phyloP scores from a whole-genome alignment of 2,113 vertebrate species.

The Passer domesticus region DNA sequence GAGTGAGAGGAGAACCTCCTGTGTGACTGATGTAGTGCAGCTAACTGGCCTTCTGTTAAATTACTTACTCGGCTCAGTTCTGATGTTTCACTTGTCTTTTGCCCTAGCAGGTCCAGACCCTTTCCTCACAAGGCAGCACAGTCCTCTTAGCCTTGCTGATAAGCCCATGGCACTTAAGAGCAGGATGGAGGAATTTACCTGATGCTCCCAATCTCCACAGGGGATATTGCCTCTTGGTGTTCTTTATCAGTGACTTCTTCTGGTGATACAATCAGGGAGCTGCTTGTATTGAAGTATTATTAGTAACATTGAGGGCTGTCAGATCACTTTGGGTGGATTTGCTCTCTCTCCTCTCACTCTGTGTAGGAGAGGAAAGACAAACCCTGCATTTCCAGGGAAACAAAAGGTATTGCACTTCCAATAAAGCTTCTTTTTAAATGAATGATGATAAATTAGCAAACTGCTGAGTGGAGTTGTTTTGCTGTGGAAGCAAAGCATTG shows the following conservation, averaged over 20 bases:
- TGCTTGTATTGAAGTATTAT: constrained; percentile 8
- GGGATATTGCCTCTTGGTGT: constrained; percentile 31
- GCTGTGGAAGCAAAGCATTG: background rate
- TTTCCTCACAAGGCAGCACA: background rate
- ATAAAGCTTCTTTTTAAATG: background rate
- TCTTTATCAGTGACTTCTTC: constrained; percentile 46
- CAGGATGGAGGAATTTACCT: constrained; percentile 12
- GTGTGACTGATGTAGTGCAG: background rate
- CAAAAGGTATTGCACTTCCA: background rate
- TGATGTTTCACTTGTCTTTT: background rate
- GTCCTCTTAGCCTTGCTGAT: background rate
- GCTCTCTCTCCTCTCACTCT: background rate
- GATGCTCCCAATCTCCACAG: background rate
- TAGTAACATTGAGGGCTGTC: constrained; percentile 17
- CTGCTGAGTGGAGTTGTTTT: background rate
- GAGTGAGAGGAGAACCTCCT: background rate
- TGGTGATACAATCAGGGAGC: constrained; percentile 31
- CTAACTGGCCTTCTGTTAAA: background rate
- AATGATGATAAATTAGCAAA: constrained; percentile 23
- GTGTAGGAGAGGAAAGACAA: background rate
- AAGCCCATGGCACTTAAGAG: background rate
- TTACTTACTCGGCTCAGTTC: background rate
- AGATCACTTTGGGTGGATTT: background rate
- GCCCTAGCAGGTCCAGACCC: background rate
- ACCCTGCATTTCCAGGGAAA: constrained; percentile 21